Evolutionary conservation across 2,888 invertebrate species (phyloP).

Genomic region (Amblyteles armatorius): DNA sequence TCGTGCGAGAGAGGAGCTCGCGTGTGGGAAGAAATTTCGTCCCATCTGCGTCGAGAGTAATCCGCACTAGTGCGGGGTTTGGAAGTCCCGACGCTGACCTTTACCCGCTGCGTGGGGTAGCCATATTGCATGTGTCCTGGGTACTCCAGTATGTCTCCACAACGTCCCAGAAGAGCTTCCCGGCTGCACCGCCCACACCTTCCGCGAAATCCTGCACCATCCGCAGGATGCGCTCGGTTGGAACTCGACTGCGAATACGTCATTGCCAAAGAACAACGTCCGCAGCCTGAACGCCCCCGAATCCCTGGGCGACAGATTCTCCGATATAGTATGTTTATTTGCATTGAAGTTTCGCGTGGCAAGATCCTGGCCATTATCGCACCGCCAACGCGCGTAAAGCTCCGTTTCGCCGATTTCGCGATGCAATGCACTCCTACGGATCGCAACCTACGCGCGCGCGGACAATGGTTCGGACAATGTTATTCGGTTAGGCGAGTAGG

Average conservation of each 20-base stretch:
- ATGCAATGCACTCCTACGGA: background rate
- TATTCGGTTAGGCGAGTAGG: background rate
- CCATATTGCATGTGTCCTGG: background rate
- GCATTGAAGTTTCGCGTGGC: background rate
- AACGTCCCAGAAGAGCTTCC: slow-evolving; percentile 8
- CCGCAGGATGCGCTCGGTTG: slow-evolving; percentile 16
- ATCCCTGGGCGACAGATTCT: background rate
- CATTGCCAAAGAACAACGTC: background rate
- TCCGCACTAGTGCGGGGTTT: background rate
- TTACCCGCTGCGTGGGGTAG: slow-evolving; percentile 37
- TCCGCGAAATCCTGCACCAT: background rate
- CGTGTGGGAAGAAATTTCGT: slow-evolving; percentile 8
- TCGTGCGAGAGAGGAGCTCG: background rate
- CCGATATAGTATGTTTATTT: background rate
- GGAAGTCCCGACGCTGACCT: slow-evolving; percentile 13
- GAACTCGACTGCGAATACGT: background rate
- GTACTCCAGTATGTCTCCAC: background rate
- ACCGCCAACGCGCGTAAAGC: background rate
- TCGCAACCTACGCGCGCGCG: background rate
- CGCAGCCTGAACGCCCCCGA: background rate
- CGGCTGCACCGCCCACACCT: background rate
- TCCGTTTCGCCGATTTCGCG: background rate
- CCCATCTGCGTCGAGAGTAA: slow-evolving; percentile 15
- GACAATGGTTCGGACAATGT: background rate
- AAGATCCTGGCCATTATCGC: background rate